These are phyloP conservation scores for Umimayanthus chanpuru DNA, from an alignment of 92 coral and sea anemone species.

Conservation along the genomic window DNA sequence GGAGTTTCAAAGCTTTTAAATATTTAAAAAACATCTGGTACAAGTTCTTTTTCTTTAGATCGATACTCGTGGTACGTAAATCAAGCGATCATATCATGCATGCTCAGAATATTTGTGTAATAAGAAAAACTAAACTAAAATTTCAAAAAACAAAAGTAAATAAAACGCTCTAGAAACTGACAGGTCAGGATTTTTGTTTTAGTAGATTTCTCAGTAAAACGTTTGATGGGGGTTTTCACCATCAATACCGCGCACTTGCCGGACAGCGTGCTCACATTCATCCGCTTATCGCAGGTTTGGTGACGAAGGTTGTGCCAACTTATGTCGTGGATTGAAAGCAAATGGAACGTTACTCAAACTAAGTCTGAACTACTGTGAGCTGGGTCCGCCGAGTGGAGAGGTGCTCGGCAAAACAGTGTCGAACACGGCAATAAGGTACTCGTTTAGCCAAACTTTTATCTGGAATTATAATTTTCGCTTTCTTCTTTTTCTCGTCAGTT, in stretches of 20 bases:
- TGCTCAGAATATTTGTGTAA: too few relatives aligned
- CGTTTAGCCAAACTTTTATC: not conserved
- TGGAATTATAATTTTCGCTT: not conserved
- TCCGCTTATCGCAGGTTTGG: slow-evolving; percentile 73
- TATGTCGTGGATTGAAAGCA: slow-evolving; percentile 90
- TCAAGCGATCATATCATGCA: too few relatives aligned
- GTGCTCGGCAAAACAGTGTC: slow-evolving; percentile 86
- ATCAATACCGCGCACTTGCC: too few relatives aligned
- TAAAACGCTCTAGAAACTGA: too few relatives aligned
- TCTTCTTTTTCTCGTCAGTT: not conserved
- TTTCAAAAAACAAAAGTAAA: too few relatives aligned
- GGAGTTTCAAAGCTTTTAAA: too few relatives aligned
- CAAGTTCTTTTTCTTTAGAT: too few relatives aligned
- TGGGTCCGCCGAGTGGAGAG: slow-evolving; percentile 91
- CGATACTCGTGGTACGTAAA: too few relatives aligned
- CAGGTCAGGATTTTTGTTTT: too few relatives aligned
- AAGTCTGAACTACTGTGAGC: slow-evolving; percentile 88
- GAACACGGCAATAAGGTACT: slow-evolving; percentile 86
- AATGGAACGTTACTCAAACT: slow-evolving; percentile 86
- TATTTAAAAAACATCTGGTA: too few relatives aligned
- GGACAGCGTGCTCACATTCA: not conserved
- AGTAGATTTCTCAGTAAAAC: not conserved
- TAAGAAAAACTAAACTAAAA: too few relatives aligned
- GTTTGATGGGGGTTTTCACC: too few relatives aligned
- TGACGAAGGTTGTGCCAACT: slow-evolving; percentile 93